Percentiles rank a stretch among this genome's conserved stretches.
Evolutionary conservation across 2,888 invertebrate species (phyloP).

Genomic region (Xiphydria camelus): DNA sequence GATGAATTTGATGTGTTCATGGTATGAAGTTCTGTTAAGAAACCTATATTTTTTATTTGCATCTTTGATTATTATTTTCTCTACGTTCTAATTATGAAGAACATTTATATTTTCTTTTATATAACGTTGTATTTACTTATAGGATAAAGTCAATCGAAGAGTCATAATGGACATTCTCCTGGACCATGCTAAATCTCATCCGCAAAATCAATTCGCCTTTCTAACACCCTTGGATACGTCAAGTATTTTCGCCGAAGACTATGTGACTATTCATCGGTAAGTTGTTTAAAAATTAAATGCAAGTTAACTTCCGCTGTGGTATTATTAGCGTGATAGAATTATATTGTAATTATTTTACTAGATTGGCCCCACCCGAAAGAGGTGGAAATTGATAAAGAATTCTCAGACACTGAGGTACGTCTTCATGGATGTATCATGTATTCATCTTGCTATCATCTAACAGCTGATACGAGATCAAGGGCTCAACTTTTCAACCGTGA

Average conservation of each 20-base stretch:
- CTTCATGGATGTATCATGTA: no score
- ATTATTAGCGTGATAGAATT: neutral
- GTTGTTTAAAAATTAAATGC: slow-evolving; percentile 18
- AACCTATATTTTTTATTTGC: slow-evolving; percentile 1
- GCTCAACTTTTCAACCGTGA: no score
- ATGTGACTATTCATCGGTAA: slow-evolving; percentile 66
- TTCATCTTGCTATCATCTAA: no score
- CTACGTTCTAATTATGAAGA: neutral
- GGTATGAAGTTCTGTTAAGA: slow-evolving; percentile 59
- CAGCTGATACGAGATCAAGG: no score
- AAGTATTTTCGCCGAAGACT: slow-evolving; percentile 58
- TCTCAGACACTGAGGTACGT: no score
- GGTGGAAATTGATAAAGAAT: no score
- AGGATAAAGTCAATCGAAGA: slow-evolving; percentile 85
- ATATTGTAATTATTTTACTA: neutral
- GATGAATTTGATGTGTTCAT: slow-evolving; percentile 98
- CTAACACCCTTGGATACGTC: slow-evolving; percentile 84
- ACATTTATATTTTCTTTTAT: neutral
- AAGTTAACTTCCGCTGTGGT: neutral
- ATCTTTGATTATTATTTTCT: neutral
- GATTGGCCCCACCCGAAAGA: slow-evolving; percentile 10
- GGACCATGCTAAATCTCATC: slow-evolving; percentile 71
- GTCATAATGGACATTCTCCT: slow-evolving; percentile 79
- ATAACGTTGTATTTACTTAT: neutral
- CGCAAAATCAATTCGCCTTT: slow-evolving; percentile 81